Conservation (phyloP, 1,140 invertebrate species). For the Cyclargus thomasi region DNA sequence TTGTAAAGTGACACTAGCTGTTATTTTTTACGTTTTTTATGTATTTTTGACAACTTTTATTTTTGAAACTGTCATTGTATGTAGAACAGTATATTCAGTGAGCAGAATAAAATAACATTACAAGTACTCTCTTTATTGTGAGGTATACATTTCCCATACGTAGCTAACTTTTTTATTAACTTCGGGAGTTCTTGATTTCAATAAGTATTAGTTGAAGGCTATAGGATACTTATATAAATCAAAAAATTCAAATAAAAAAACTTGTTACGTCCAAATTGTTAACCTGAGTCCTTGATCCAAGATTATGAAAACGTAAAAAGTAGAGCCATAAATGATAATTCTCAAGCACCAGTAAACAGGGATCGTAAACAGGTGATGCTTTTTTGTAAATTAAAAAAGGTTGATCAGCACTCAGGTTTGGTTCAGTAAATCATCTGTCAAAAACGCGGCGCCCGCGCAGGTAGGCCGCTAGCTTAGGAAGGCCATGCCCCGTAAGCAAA, state of each 20-base stretch:
- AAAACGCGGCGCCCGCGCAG: slow-evolving; percentile 31
- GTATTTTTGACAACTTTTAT: slow-evolving; percentile 11
- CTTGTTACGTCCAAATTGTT: no score
- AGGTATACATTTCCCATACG: no score
- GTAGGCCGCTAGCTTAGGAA: slow-evolving; percentile 17
- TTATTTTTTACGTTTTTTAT: background rate
- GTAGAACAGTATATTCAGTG: no score
- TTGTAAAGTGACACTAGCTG: background rate
- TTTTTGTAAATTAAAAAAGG: slow-evolving; percentile 38
- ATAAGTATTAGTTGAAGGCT: no score
- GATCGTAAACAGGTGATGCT: slow-evolving; percentile 42
- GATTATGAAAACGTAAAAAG: background rate
- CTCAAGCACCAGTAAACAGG: slow-evolving; percentile 14
- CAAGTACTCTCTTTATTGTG: no score
- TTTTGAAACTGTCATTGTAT: background rate
- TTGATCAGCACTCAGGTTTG: slow-evolving; percentile 35
- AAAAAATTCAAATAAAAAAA: no score
- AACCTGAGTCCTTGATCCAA: background rate
- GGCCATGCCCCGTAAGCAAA: slow-evolving; percentile 18
- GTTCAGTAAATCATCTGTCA: slow-evolving; percentile 57
- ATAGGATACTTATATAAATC: no score
- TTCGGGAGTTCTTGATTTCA: no score
- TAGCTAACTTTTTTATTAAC: no score
- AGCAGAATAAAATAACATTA: no score
- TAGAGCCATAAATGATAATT: background rate